Evolutionary conservation across 2,797 vertebrate species (phyloP), one percentile per base, ranked within the genome.

Genomic region (Limnodromus scolopaceus): DNA sequence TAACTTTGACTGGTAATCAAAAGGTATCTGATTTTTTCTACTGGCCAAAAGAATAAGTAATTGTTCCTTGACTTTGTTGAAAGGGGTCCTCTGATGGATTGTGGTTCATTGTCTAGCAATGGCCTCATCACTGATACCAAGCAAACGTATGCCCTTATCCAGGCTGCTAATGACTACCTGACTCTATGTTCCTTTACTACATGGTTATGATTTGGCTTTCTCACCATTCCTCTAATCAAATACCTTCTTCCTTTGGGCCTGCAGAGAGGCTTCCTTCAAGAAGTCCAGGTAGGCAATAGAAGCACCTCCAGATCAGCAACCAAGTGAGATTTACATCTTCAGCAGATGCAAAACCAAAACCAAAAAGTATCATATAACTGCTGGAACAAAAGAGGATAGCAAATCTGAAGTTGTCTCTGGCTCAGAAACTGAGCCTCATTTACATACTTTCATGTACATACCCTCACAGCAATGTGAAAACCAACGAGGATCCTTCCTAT

Each of bases 371-470:
- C 30, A 76, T 65, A n/a, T 24, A 61, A 76, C 34, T 32, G 3
- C 20, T 70, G 13, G 9, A 84, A 84, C n/a, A 58, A 66, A 80
- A 66, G 20, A 55, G 16, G 16, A 38, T 9, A 61, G 20, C 10
- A 79, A 91, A 75, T 5, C 13, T 78, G 48, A 77, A 28, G 16
- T 23, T 74, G 6, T 32, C 10, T 43, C 25, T 80, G 45, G 11
- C 32, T 90, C 38, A 81, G 57, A 71, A 70, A 68, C 7, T 13
- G n/a, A 66, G 11, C 22, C 24, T 60, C 58, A 32, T 38, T 68
- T 53, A 20, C 0, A 0, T 51, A 8, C 19, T 4, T 12, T 68
- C 19, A 30, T 30, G 60, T 54, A 19, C 0, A 0, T 57, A 8
- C 14, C 6, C 15, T 65, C 23, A 23, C 0, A 30, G 5, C 8